phyloP scores from a whole-genome alignment of 1,140 invertebrate genomes.

The Hyles vespertilio region DNA sequence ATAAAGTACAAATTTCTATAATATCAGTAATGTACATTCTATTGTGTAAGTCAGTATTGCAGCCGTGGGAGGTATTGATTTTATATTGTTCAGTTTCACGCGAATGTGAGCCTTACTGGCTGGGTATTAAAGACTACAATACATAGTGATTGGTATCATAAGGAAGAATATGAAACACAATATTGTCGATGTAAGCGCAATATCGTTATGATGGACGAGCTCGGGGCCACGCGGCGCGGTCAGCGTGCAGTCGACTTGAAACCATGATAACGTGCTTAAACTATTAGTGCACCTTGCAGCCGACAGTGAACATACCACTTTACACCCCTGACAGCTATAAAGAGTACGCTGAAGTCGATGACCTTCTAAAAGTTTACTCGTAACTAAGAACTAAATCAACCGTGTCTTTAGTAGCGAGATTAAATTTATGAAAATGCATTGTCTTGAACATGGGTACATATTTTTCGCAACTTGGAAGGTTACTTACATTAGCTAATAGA shows the following conservation, averaged over 20 bases:
- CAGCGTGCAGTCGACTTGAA: constrained; percentile 67
- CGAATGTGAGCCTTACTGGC: too few species aligned
- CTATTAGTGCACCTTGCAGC: constrained; percentile 26
- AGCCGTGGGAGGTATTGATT: background rate
- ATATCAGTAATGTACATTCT: background rate
- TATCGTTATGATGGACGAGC: constrained; percentile 71
- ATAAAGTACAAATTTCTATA: background rate
- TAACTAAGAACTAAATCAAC: too few species aligned
- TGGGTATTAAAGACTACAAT: too few species aligned
- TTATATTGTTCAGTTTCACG: constrained; percentile 20
- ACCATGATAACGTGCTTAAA: constrained; percentile 47
- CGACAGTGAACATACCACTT: background rate
- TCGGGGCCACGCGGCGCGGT: constrained; percentile 34
- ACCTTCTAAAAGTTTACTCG: too few species aligned
- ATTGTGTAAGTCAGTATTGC: too few species aligned
- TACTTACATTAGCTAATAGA: too few species aligned
- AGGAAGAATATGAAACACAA: constrained; percentile 46
- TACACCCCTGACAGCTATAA: background rate
- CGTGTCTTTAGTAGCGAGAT: too few species aligned
- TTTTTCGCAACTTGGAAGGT: too few species aligned
- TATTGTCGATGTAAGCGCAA: constrained; percentile 68
- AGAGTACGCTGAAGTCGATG: background rate
- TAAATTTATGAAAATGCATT: too few species aligned
- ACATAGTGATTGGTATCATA: background rate
- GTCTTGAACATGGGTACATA: too few species aligned